Evolutionary conservation across 2,888 invertebrate genomes (phyloP).

Genomic region (Nipponacmea schrenckii): DNA sequence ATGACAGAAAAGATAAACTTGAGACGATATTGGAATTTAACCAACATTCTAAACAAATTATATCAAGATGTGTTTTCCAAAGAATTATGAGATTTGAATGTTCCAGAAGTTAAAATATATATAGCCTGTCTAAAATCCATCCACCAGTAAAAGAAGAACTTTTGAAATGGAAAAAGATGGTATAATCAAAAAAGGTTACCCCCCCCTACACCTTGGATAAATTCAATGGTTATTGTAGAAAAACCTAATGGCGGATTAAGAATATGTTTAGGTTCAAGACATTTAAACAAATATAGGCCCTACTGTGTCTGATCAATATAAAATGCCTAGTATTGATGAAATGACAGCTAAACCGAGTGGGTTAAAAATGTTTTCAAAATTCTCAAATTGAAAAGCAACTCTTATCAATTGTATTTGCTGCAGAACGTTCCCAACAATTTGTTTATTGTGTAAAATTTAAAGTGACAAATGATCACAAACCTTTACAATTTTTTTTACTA

Average conservation of each 20-base stretch:
- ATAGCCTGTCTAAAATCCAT: neutral
- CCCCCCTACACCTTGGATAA: neutral
- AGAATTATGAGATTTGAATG: neutral
- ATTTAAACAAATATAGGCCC: too few relatives aligned
- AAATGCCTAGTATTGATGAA: constrained; percentile 3
- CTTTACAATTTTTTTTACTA: constrained; percentile 4
- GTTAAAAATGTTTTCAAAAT: neutral
- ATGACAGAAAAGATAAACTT: neutral
- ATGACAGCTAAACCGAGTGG: neutral
- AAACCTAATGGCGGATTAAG: neutral
- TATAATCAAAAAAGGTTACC: neutral
- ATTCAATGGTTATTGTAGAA: neutral
- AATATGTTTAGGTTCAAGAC: neutral
- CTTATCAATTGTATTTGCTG: constrained; percentile 4
- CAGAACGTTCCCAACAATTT: constrained; percentile 7
- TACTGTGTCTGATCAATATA: neutral
- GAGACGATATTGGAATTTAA: neutral
- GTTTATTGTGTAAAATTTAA: constrained; percentile 1
- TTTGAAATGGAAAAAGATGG: neutral
- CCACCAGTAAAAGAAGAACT: neutral
- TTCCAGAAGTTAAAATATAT: constrained; percentile 5
- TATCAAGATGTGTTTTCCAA: constrained; percentile 10
- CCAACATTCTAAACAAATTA: neutral
- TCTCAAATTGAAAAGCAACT: too few relatives aligned
- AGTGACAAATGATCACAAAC: constrained; percentile 12